Evolutionary conservation across 2,113 vertebrate genomes (phyloP), one percentile per base, ranked within the genome.

Genomic region (Euleptes europaea): DNA sequence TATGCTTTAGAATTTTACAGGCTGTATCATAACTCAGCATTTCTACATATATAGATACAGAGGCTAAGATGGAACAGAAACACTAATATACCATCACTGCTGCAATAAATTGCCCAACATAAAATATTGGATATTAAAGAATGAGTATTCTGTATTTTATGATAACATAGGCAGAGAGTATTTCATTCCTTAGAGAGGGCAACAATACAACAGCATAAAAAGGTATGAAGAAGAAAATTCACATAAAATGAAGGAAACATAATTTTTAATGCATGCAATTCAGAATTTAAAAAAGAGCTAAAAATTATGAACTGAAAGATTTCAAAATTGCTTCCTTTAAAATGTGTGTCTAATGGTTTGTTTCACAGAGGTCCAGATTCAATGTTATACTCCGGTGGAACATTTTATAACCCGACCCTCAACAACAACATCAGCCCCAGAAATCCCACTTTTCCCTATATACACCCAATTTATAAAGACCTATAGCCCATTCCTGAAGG

Each of bases 71-170:
- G 72, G 28, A 57, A 44, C 19, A 40, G 15, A 26, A 44, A 2
- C 89, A 91, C 60, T 1, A 0, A 72, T 80, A 80, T 31, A 86
- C 67, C 86, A 71, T 81, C 84, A 66, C 71, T 84, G 80, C 40
- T 87, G 80, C 84, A 91, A 91, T 91, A 92, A 93, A 93, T 91
- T 88, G 87, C 67, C 84, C 89, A 65, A 85, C 92, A 80, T 88
- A 86, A 86, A 87, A 84, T 93, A 91, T 78, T 90, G 83, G 65
- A 87, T 89, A 83, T 84, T 84, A 89, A 84, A 88, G 82, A 78
- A 86, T 49, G 87, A 69, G 35, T 54, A 82, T 90, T 94, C 87
- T 88, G 92, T 60, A 80, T 83, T 83, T 91, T 88, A 87, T 91
- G 87, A 88, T 84, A 87, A 40, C 70, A 72, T 65, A 86, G 80